These are phyloP conservation scores for Irena cyanogastra DNA, from an alignment of 2,113 vertebrate genomes.

Conservation along the genomic window DNA sequence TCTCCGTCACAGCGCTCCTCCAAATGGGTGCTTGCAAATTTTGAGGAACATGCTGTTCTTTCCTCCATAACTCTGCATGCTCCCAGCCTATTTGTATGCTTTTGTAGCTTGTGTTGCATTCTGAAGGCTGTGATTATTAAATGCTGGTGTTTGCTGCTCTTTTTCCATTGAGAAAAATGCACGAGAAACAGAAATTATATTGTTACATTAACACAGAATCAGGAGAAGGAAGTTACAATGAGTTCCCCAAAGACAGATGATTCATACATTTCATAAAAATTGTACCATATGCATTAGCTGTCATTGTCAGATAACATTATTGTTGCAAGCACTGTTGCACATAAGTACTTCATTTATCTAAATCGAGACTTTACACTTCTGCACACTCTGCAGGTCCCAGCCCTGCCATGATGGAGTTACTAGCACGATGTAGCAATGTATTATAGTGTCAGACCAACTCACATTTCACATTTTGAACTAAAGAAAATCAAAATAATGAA, in stretches of 20 bases:
- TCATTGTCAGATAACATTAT: not conserved
- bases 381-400: not conserved
- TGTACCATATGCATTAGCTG: not conserved
- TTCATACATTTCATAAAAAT: constrained; percentile 51
- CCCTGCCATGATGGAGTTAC: not conserved
- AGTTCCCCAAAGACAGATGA: constrained; percentile 37
- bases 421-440: not conserved
- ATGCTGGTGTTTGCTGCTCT: not conserved
- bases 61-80: not conserved
- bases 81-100: not conserved
- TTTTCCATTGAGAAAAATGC: not conserved
- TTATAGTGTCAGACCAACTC: not conserved
- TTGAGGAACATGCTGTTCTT: not conserved
- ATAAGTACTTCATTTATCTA: constrained; percentile 37
- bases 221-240: not conserved
- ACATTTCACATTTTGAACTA: not conserved
- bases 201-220: not conserved
- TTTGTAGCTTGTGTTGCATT: not conserved
- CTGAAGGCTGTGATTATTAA: constrained; percentile 17
- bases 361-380: not conserved
- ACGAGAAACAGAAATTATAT: constrained; percentile 39
- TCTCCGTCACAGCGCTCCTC: not conserved
- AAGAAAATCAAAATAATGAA: not conserved
- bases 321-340: constrained; percentile 31
- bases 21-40: not conserved